phyloP scores from a whole-genome alignment of 2,797 vertebrate genomes.

The Macroramphosus scolopax region DNA sequence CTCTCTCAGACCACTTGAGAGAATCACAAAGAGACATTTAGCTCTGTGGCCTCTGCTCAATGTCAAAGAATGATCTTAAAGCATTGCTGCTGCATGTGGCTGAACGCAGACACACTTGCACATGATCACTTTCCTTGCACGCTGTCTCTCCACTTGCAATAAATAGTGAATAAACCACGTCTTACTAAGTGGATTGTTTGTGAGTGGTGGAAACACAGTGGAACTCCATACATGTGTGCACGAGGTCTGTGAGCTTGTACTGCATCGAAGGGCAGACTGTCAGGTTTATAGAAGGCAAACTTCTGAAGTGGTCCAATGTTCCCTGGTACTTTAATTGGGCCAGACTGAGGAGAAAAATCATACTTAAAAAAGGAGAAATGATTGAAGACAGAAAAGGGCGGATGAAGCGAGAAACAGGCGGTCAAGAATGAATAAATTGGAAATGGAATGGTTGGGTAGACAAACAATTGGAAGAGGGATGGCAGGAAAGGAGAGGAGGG shows the following conservation, averaged over 20 bases:
- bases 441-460: background rate
- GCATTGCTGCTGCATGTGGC: too few species aligned
- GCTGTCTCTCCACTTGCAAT: constrained; percentile 2
- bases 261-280: constrained; percentile 7
- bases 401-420: too few species aligned
- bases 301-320: constrained; percentile 14
- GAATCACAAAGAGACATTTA: constrained; percentile 33
- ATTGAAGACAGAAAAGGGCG: constrained; percentile 4
- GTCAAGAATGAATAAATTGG: too few species aligned
- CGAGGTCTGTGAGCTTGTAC: constrained; percentile 13
- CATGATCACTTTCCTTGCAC: too few species aligned
- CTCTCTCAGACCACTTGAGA: constrained; percentile 35
- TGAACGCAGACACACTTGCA: too few species aligned
- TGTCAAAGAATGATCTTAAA: constrained; percentile 44
- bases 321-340: constrained; percentile 20
- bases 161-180: too few species aligned
- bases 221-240: too few species aligned
- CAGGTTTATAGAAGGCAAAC: constrained; percentile 30
- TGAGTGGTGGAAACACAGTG: too few species aligned
- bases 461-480: background rate
- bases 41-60: constrained; percentile 34
- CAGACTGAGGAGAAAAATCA: too few species aligned
- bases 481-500: background rate
- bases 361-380: too few species aligned
- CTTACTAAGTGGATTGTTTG: background rate